phyloP scores from a whole-genome alignment of 1,140 invertebrate species.

The Penaeus vannamei region DNA sequence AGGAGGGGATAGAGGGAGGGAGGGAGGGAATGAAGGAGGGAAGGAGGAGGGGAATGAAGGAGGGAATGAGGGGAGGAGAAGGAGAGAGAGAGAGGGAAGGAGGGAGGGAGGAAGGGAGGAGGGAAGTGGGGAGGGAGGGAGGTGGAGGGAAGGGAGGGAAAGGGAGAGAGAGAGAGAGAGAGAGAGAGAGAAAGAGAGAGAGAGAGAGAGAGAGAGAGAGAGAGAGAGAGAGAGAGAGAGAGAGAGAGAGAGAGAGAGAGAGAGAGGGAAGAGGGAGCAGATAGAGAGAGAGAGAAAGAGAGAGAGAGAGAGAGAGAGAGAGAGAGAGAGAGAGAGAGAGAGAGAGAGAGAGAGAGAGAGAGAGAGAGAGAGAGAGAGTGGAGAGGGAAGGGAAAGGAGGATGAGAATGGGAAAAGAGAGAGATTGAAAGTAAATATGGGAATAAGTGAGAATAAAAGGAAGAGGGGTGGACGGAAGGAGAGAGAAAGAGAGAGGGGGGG shows the following conservation, averaged over 20 bases:
- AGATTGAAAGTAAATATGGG: not conserved
- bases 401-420: not conserved
- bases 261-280: not conserved
- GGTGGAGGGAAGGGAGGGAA: not conserved
- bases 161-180: not conserved
- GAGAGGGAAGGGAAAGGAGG: not conserved
- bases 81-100: not conserved
- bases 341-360: not conserved
- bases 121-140: not conserved
- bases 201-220: conserved; percentile 86
- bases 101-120: not conserved
- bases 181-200: not conserved
- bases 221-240: conserved; percentile 70
- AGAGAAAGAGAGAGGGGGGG: not conserved
- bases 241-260: not conserved
- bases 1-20: conserved; percentile 89
- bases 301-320: no score
- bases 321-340: not conserved
- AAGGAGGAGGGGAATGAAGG: not conserved
- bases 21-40: not conserved
- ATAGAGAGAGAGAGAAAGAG: not conserved
- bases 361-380: not conserved
- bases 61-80: not conserved
- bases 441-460: not conserved
- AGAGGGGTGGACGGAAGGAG: not conserved